Evolutionary conservation across 1,140 invertebrate genomes (phyloP).

Genomic region (Cotesia typhae): DNA sequence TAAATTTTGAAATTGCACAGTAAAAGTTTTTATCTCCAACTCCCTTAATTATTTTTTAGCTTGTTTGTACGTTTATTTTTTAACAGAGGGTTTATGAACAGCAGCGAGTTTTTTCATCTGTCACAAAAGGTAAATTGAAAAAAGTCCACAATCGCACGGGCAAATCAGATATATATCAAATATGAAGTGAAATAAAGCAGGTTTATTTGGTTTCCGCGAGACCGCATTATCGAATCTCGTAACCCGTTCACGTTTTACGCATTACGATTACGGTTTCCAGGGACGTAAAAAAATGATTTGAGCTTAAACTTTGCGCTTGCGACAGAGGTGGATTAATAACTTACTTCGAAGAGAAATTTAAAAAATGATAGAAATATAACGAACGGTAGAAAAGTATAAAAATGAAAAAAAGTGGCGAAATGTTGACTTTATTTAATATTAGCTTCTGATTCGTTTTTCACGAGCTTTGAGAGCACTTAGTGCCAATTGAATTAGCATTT

Average conservation of each 20-base stretch:
- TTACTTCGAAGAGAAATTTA: neutral
- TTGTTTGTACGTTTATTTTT: too few species aligned
- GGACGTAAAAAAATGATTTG: neutral
- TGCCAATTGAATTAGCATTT: constrained; percentile 15
- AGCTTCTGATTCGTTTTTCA: constrained; percentile 7
- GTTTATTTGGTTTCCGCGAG: constrained; percentile 17
- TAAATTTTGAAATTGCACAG: too few species aligned
- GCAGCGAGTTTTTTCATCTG: constrained; percentile 31
- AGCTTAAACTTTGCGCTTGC: neutral
- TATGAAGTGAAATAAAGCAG: constrained; percentile 13
- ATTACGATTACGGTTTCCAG: constrained; percentile 27
- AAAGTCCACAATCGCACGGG: constrained; percentile 16
- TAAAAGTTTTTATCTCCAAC: too few species aligned
- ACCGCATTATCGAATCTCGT: constrained; percentile 48
- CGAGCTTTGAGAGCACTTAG: constrained; percentile 1
- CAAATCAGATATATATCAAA: neutral
- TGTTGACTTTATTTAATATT: neutral
- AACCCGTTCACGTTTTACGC: constrained; percentile 43
- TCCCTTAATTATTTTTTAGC: too few species aligned
- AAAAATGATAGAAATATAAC: neutral
- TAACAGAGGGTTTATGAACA: constrained; percentile 1
- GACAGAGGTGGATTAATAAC: neutral
- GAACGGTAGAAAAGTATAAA: neutral
- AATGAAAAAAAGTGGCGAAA: too few species aligned
- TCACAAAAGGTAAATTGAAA: constrained; percentile 38